Evolutionary conservation across 2,888 invertebrate genomes (phyloP).

Genomic region (Drosophila anomalipes): DNA sequence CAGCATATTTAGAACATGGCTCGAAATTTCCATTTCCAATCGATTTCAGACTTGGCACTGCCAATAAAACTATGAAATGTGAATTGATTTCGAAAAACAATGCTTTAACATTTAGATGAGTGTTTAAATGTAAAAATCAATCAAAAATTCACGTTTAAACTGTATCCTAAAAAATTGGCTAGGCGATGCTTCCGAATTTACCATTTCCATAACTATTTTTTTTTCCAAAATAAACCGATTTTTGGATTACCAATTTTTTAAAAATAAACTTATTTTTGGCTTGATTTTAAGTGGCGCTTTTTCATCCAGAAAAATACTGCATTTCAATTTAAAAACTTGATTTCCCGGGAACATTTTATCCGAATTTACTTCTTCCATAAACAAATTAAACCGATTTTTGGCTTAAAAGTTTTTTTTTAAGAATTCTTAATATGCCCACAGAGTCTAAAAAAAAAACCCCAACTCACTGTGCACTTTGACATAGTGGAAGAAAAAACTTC

Average conservation of each 20-base stretch:
- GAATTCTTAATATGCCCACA: background rate
- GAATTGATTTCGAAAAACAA: background rate
- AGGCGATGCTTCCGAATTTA: background rate
- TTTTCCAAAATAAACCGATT: accelerated
- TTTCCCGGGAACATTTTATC: background rate
- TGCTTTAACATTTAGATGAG: background rate
- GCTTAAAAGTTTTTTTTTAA: background rate
- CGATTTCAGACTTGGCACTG: no score
- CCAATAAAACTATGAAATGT: background rate
- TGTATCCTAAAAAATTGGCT: background rate
- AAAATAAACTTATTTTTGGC: background rate
- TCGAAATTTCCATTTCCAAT: background rate
- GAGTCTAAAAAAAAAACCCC: background rate
- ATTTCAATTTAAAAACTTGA: background rate
- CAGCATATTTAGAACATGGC: background rate
- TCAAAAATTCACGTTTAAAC: background rate
- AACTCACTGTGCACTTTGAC: conserved; percentile 11
- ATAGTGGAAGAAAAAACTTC: background rate
- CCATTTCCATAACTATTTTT: background rate
- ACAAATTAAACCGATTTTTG: background rate
- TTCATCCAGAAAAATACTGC: background rate
- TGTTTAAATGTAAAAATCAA: background rate
- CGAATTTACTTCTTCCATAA: no score
- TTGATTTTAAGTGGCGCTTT: background rate
- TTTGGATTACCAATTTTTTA: background rate